Base-by-base conservation (phyloP, 2,113 vertebrate species). In the Amblyornis subalaris region DNA sequence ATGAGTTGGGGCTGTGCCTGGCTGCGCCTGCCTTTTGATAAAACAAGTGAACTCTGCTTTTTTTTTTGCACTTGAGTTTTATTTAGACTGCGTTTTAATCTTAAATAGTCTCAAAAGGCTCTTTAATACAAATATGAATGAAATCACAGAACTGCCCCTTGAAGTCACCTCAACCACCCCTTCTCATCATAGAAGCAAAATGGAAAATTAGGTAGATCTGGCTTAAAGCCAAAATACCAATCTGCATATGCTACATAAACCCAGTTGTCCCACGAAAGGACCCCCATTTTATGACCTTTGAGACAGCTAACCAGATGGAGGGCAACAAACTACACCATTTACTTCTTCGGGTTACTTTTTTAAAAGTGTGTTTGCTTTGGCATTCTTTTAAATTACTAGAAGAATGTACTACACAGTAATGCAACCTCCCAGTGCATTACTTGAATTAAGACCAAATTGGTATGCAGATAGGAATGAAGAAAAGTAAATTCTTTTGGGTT, bases 161-260 rank as follows among this genome's bases (percentile, higher is more conserved):
- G 72, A 93, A 95, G 89, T 79, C 76, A 91, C 70, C 79, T 88
- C 90, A 88, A 73, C 48, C 62, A 90, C 76, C 60, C 71, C 77
- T 94, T 93, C 90, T 95, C 89, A 93, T 96, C 94, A 92, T 60
- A 94, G 33, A 61, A 58, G 47, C 69, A 93, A 95, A 96, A 97
- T 85, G 95, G 96, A 97, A 97, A 97, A 96, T 40, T 65, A 95
- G 92, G 96, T 86, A 92, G 91, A 91, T 79, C 47, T 97, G 98
- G 96, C 94, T 92, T 72, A 25, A 69, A 62, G 92, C 96, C 98
- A 97, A 92, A 93, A 85, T 70, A 98, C 96, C 96, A 95, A 95
- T 94, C 88, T 95, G 91, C 64, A 95, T 96, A 96, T 44, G 77
- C 85, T 96, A 94, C 96, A 96, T 94, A 98, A 98, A 97, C 88